Evolutionary conservation across 64 coral and sea anemone genomes (phyloP).

Genomic region (Porites lutea): DNA sequence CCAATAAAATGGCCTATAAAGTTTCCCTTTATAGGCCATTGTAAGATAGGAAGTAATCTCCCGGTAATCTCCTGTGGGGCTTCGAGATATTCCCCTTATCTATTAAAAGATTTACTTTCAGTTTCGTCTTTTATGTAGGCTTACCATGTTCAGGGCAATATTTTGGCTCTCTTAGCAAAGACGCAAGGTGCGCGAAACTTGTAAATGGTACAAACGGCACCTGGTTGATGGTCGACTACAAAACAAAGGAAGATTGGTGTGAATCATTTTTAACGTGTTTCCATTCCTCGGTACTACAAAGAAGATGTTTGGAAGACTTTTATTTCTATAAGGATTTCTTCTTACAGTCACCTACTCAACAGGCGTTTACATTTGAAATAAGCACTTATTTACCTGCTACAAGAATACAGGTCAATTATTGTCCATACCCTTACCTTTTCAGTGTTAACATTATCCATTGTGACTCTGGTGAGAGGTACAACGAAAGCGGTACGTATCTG

Average conservation of each 20-base stretch:
- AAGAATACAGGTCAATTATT: slow-evolving; percentile 1
- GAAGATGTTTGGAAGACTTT: background rate
- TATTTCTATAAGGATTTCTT: background rate
- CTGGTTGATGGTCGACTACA: background rate
- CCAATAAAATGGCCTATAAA: too few species aligned
- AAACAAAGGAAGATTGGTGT: background rate
- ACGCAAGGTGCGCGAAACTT: background rate
- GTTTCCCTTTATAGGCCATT: too few species aligned
- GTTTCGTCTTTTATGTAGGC: background rate
- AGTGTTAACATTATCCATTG: background rate
- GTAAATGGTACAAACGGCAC: background rate
- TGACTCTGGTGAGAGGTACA: background rate
- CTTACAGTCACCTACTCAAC: too few species aligned
- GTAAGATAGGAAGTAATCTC: too few species aligned
- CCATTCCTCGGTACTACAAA: too few species aligned
- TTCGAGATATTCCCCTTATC: too few species aligned
- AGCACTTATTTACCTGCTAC: background rate
- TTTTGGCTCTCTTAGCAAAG: too few species aligned
- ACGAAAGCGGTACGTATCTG: background rate
- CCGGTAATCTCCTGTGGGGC: too few species aligned
- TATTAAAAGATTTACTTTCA: background rate
- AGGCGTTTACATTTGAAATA: background rate
- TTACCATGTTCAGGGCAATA: background rate
- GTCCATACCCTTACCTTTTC: background rate
- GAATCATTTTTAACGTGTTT: background rate